These are phyloP conservation scores for Drosophila infuscata DNA, from an alignment of 2,888 invertebrate species.

Conservation along the genomic window DNA sequence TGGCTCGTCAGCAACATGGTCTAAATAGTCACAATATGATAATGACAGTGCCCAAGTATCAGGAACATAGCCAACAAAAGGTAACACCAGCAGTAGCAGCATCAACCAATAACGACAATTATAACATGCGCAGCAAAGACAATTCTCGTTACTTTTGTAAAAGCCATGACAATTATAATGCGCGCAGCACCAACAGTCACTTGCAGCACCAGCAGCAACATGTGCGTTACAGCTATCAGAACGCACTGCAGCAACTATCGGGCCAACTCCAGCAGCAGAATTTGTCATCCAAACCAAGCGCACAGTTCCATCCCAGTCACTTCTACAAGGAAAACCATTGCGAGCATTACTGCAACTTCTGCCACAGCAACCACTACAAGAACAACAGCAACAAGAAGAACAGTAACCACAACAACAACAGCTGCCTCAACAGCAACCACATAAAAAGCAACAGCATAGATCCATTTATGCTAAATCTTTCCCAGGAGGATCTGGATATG, in stretches of 20 bases:
- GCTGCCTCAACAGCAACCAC: neutral
- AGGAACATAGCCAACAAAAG: slow-evolving; percentile 1
- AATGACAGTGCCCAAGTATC: neutral
- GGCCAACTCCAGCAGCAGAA: slow-evolving; percentile 6
- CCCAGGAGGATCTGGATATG: slow-evolving; percentile 49
- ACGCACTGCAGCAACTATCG: slow-evolving; percentile 3
- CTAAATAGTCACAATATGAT: slow-evolving; percentile 6
- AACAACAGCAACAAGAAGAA: too few relatives aligned
- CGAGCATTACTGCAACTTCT: neutral
- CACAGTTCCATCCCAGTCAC: slow-evolving; percentile 14
- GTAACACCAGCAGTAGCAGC: slow-evolving; percentile 5
- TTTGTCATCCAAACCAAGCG: slow-evolving; percentile 19
- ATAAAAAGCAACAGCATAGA: slow-evolving; percentile 9
- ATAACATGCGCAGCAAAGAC: neutral
- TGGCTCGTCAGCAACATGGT: slow-evolving; percentile 1
- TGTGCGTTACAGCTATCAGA: neutral
- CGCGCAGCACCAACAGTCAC: neutral
- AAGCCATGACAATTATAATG: slow-evolving; percentile 1
- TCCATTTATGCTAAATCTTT: slow-evolving; percentile 19
- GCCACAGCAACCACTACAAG: neutral
- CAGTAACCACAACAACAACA: too few relatives aligned
- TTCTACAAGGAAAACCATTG: slow-evolving; percentile 27
- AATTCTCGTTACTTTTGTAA: neutral
- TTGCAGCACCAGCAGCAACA: slow-evolving; percentile 10
- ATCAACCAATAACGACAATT: neutral